These are phyloP conservation scores for Syngnathus rostellatus DNA, from an alignment of 2,797 vertebrate species.

Conservation along the genomic window DNA sequence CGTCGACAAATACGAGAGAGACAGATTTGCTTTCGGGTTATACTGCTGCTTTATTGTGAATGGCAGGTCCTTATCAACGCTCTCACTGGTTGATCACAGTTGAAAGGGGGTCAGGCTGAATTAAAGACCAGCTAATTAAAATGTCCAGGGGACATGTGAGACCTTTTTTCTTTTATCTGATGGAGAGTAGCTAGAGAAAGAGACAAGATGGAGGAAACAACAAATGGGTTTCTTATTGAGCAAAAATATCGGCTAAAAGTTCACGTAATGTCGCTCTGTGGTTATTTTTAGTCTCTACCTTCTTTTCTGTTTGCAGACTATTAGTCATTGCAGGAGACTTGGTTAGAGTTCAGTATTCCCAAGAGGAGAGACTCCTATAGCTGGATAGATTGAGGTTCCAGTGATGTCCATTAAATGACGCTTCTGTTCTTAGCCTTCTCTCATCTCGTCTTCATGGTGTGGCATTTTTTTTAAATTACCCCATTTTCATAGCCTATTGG, in stretches of 20 bases:
- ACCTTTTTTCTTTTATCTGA: conserved; percentile 55
- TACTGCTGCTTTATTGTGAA: conserved; percentile 46
- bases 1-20: conserved; percentile 27
- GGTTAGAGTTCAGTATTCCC: conserved; percentile 4
- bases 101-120: conserved; percentile 71
- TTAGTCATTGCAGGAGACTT: conserved; percentile 12
- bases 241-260: conserved; percentile 30
- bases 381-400: conserved; percentile 11
- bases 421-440: conserved; percentile 17
- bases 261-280: conserved; percentile 18
- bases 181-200: conserved; percentile 23
- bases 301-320: conserved; percentile 2
- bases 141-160: conserved; percentile 62
- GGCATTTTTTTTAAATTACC: conserved; percentile 22
- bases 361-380: conserved; percentile 10
- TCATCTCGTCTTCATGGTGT: conserved; percentile 19
- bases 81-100: conserved; percentile 60
- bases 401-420: conserved; percentile 18
- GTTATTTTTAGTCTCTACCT: conserved; percentile 12
- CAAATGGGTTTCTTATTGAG: conserved; percentile 18
- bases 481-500: conserved; percentile 23
- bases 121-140: conserved; percentile 75
- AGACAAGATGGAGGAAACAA: conserved; percentile 18
- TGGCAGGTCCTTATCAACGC: conserved; percentile 65
- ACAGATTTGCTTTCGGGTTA: conserved; percentile 49